phyloP scores from a whole-genome alignment of 2,113 vertebrate species.

The Pterophyllum scalare region DNA sequence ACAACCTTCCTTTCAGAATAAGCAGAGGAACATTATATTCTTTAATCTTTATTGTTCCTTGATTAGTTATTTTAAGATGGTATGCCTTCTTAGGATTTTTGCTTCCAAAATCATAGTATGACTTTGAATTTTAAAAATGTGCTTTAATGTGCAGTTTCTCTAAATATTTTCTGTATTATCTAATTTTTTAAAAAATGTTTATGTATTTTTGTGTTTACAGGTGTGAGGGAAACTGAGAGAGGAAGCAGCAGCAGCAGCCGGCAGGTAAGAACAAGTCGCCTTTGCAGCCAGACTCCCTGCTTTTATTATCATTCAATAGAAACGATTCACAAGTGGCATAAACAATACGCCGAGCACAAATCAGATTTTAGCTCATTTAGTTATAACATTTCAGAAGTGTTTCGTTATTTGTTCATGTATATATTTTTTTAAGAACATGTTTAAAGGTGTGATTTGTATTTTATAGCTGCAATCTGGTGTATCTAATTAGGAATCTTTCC shows the following conservation, averaged over 20 bases:
- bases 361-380: neutral
- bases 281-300: neutral
- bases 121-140: neutral
- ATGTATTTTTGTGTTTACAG: conserved; percentile 52
- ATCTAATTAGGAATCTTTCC: neutral
- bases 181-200: neutral
- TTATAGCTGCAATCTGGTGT: neutral
- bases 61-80: neutral
- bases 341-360: neutral
- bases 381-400: neutral
- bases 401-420: neutral
- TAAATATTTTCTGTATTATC: neutral
- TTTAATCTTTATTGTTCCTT: neutral
- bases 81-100: neutral
- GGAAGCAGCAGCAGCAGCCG: conserved; percentile 11
- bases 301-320: neutral
- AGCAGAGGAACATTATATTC: too few species aligned
- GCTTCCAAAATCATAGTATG: neutral
- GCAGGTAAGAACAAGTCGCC: conserved; percentile 59
- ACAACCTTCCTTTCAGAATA: neutral
- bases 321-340: neutral
- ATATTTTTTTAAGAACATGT: neutral
- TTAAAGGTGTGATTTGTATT: neutral
- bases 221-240: conserved; percentile 5
- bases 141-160: neutral